phyloP scores from a whole-genome alignment of 64 coral and sea anemone genomes.

The Trachythela sp. region DNA sequence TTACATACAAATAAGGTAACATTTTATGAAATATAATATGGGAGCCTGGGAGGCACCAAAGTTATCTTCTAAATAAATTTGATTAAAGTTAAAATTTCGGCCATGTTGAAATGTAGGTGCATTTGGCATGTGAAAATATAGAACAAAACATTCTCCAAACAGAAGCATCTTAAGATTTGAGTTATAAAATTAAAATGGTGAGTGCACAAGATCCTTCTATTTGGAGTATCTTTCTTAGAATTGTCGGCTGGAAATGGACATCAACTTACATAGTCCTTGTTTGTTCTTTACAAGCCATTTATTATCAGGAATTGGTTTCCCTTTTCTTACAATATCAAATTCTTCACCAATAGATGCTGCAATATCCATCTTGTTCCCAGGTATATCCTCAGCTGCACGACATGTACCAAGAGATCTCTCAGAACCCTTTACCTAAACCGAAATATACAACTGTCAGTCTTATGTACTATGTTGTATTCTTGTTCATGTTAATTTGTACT shows the following conservation, averaged over 20 bases:
- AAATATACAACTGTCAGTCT: neutral
- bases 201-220: neutral
- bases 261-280: neutral
- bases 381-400: neutral
- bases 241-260: too few relatives aligned
- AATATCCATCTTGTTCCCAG: neutral
- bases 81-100: too few relatives aligned
- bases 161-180: too few relatives aligned
- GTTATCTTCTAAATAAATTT: too few relatives aligned
- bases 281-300: slow-evolving; percentile 5
- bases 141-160: too few relatives aligned
- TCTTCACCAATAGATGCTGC: neutral
- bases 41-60: too few relatives aligned
- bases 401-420: slow-evolving; percentile 1
- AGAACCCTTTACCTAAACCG: neutral
- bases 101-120: too few relatives aligned
- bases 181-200: neutral
- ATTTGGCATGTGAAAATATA: too few relatives aligned
- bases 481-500: too few relatives aligned
- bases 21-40: too few relatives aligned
- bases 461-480: too few relatives aligned
- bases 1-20: too few relatives aligned
- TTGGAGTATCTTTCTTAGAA: neutral
- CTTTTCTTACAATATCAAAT: neutral
- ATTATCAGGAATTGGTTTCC: neutral